Base-by-base conservation (phyloP, 35 echinoderm and acorn worm species). In the Apostichopus parvimensis region DNA sequence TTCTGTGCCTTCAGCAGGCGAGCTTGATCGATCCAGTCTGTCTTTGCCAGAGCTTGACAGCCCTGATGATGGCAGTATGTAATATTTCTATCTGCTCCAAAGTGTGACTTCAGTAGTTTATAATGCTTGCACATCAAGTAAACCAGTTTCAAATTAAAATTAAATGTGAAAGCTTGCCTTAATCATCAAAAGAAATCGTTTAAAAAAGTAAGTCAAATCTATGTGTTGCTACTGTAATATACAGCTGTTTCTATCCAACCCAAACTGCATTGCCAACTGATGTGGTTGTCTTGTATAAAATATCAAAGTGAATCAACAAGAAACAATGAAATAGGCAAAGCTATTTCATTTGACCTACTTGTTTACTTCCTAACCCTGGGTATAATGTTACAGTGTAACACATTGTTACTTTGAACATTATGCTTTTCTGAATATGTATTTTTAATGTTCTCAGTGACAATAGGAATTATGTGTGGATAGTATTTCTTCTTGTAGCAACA, bases 51-150 rank as follows among this genome's bases (percentile, higher is more conserved):
- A 92, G 64, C 68, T 82, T 59, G 93, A 91, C 58, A 94, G 93
- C 57, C 93, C 93, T 77, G 93, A 94, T 87, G 93, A 94, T 80
- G 93, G 93, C 82, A 94, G 93, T 94, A 94, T 86, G 93, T 26
- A 64, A 15, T n/a, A 75, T 45, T 75, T 75, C 18, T 75, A 13
- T 75, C 18, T 18, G 14, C 12, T 75, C 20, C 17, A 75, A 22
- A 20, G 2, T 68, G 71, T 75, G 6, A 18, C 71, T n/a, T 75
- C 15, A 75, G 71, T 75, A 6, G 15, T 5, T 61, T 9, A 1
- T 9, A 61, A 61, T 61, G 58, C 58, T 61, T 61, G 58, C 58
- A 61, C 12, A 12, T 61, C 58, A 9, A 61, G 58, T 12, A 9
- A 61, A 61, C 12, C 34, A 45, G 34, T 61, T 8, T 28, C 26